phyloP scores from a whole-genome alignment of 1,140 invertebrate species.

The Pseudomyrmex sp. region DNA sequence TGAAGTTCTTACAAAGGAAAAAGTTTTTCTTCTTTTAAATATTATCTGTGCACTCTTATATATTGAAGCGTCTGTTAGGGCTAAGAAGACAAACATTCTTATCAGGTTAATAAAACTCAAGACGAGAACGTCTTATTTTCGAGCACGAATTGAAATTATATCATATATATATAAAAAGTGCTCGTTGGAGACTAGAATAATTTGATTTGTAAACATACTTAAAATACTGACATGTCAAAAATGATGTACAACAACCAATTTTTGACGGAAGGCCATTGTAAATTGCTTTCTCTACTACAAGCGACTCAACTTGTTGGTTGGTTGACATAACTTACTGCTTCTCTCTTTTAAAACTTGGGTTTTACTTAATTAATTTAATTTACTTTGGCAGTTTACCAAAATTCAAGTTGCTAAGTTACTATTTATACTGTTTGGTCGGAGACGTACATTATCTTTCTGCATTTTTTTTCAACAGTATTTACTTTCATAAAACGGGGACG shows the following conservation, averaged over 20 bases:
- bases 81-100: slow-evolving; percentile 59
- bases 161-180: slow-evolving; percentile 66
- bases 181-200: slow-evolving; percentile 83
- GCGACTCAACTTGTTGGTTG: slow-evolving; percentile 28
- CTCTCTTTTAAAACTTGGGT: slow-evolving; percentile 54
- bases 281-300: slow-evolving; percentile 69
- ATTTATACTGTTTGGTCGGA: slow-evolving; percentile 79
- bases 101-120: slow-evolving; percentile 58
- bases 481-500: slow-evolving; percentile 81
- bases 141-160: slow-evolving; percentile 67
- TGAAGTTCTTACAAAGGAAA: slow-evolving; percentile 61
- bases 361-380: slow-evolving; percentile 78
- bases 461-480: slow-evolving; percentile 68
- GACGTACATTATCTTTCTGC: slow-evolving; percentile 74
- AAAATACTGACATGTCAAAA: slow-evolving; percentile 83
- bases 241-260: slow-evolving; percentile 77
- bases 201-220: slow-evolving; percentile 84
- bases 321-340: slow-evolving; percentile 50
- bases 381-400: slow-evolving; percentile 82
- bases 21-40: slow-evolving; percentile 56
- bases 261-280: slow-evolving; percentile 77
- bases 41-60: slow-evolving; percentile 58
- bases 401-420: slow-evolving; percentile 81
- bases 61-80: slow-evolving; percentile 51
- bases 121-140: slow-evolving; percentile 65